A percentile compares a stretch with the other conserved stretches of the same genome.
These are phyloP conservation scores for Scopus umbretta DNA, from an alignment of 2,113 vertebrate genomes.

Conservation along the genomic window DNA sequence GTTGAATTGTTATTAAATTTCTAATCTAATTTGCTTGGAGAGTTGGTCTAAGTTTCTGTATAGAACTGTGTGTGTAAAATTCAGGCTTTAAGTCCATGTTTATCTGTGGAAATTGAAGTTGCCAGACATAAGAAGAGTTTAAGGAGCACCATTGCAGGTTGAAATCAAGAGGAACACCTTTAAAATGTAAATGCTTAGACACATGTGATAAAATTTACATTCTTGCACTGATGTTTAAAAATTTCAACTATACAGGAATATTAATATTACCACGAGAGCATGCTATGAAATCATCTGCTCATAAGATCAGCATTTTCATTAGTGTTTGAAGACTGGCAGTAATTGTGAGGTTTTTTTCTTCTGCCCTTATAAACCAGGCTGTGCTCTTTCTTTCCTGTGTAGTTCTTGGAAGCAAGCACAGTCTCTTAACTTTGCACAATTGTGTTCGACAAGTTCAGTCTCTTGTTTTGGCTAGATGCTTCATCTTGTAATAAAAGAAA, in stretches of 20 bases:
- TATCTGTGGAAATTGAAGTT: background rate
- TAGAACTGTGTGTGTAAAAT: background rate
- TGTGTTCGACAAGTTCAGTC: background rate
- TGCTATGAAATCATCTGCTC: background rate
- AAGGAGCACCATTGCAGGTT: background rate
- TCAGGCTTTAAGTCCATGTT: background rate
- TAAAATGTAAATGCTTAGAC: background rate
- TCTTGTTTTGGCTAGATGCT: background rate
- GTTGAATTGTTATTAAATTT: background rate
- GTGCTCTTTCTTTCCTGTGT: background rate
- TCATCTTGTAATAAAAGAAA: background rate
- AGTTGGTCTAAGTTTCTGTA: background rate
- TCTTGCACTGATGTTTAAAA: background rate
- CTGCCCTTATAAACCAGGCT: background rate
- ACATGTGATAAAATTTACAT: background rate
- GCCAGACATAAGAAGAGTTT: background rate
- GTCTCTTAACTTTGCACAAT: background rate
- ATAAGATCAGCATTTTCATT: background rate
- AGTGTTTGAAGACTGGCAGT: background rate
- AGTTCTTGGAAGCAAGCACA: background rate
- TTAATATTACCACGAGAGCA: background rate
- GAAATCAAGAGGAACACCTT: background rate
- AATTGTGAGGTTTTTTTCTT: background rate
- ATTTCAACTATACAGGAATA: background rate
- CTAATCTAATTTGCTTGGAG: background rate